Conservation (phyloP, 2,113 vertebrate genomes). For the Callocephalon fimbriatum region DNA sequence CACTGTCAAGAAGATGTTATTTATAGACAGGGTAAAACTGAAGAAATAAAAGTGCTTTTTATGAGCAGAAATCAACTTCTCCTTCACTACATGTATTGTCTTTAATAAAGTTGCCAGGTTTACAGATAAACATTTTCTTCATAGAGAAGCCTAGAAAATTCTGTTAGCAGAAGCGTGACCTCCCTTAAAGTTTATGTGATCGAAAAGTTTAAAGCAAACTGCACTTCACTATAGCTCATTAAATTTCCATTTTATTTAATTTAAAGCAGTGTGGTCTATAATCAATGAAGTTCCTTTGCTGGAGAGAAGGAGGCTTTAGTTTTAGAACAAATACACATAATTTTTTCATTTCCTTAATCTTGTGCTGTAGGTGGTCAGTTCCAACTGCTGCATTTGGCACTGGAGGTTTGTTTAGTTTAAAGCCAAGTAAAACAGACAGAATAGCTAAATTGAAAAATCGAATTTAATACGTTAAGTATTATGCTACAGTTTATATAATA, state of each 20-base stretch:
- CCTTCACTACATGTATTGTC: neutral
- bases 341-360: conserved; percentile 70
- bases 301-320: conserved; percentile 31
- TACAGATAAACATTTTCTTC: neutral
- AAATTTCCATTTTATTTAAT: conserved; percentile 61
- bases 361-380: conserved; percentile 68
- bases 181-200: conserved; percentile 7
- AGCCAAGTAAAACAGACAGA: conserved; percentile 71
- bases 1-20: neutral
- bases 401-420: conserved; percentile 50
- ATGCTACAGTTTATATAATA: conserved; percentile 60
- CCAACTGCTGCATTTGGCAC: conserved; percentile 57
- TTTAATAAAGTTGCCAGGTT: neutral
- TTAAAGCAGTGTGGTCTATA: conserved; percentile 27
- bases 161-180: conserved; percentile 23
- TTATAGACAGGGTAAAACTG: conserved; percentile 33
- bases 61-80: conserved; percentile 17
- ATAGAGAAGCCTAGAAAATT: neutral
- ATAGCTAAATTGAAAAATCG: conserved; percentile 67
- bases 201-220: conserved; percentile 46
- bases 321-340: conserved; percentile 56
- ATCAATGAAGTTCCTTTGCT: conserved; percentile 25
- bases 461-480: conserved; percentile 62
- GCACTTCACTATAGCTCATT: conserved; percentile 44
- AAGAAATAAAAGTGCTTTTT: neutral